phyloP scores from a whole-genome alignment of 2,113 vertebrate genomes.

The Aspiorhynchus laticeps region DNA sequence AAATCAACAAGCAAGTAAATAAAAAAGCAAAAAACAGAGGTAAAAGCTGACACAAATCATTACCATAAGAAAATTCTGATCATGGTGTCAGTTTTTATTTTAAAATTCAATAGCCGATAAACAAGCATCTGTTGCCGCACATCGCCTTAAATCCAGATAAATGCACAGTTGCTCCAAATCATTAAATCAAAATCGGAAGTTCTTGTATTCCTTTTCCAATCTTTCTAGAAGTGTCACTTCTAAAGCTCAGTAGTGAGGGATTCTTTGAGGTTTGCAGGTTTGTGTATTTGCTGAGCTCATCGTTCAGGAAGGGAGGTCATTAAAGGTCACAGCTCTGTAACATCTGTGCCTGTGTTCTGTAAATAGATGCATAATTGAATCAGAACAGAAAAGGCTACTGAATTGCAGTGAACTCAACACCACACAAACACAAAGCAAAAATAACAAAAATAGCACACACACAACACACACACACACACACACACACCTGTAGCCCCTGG shows the following conservation, averaged over 20 bases:
- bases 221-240: background rate
- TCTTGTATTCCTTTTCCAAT: background rate
- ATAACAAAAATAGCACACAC: background rate
- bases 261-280: background rate
- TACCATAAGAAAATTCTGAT: background rate
- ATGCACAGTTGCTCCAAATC: background rate
- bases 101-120: background rate
- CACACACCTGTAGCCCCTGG: constrained; percentile 36
- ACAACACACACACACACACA: constrained; percentile 13
- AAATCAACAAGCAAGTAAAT: background rate
- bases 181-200: background rate
- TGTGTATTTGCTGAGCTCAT: background rate
- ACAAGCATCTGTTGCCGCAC: background rate
- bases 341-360: constrained; percentile 1
- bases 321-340: constrained; percentile 23
- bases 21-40: background rate
- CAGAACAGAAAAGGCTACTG: constrained; percentile 9
- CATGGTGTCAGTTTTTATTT: background rate
- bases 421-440: constrained; percentile 12
- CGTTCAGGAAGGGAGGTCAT: background rate
- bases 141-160: background rate
- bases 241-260: background rate
- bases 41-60: background rate
- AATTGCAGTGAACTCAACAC: background rate
- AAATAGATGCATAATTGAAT: background rate